These are phyloP conservation scores for Drosophila subobscura DNA, from an alignment of 1,140 invertebrate genomes.

Conservation along the genomic window DNA sequence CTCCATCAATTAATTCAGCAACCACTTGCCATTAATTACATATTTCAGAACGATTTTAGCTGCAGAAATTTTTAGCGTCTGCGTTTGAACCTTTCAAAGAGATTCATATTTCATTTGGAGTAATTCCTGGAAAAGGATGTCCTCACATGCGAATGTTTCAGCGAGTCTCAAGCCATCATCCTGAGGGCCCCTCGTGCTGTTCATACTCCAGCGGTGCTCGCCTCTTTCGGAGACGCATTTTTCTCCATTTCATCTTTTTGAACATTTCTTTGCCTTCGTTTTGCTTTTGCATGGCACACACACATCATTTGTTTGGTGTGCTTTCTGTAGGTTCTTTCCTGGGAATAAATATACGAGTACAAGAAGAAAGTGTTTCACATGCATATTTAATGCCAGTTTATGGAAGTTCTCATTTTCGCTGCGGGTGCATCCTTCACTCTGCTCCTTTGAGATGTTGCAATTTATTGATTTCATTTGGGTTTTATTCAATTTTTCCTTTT, in stretches of 20 bases:
- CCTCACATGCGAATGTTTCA: not conserved
- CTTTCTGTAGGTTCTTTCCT: not conserved
- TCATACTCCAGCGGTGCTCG: not conserved
- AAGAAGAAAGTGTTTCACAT: constrained; percentile 34
- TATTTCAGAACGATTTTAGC: not conserved
- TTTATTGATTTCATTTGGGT: constrained; percentile 76
- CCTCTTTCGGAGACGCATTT: constrained; percentile 18
- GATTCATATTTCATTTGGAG: constrained; percentile 26
- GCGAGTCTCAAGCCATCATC: not conserved
- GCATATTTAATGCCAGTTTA: constrained; percentile 72
- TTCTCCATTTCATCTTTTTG: not conserved
- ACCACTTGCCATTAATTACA: constrained; percentile 13
- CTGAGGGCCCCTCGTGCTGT: constrained; percentile 1
- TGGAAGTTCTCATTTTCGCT: constrained; percentile 28
- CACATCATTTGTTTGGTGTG: not conserved
- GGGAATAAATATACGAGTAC: constrained; percentile 33
- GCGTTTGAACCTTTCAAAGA: constrained; percentile 11
- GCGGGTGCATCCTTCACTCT: constrained; percentile 2
- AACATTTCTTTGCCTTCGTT: not conserved
- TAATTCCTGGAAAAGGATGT: constrained; percentile 29
- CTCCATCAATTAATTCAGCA: constrained; percentile 13
- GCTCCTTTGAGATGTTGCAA: constrained; percentile 51
- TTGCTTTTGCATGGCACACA: not conserved
- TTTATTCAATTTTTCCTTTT: constrained; percentile 62
- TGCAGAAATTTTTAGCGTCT: not conserved